Base-by-base conservation (phyloP, 2,113 vertebrate genomes). In the Glaucomys volans region DNA sequence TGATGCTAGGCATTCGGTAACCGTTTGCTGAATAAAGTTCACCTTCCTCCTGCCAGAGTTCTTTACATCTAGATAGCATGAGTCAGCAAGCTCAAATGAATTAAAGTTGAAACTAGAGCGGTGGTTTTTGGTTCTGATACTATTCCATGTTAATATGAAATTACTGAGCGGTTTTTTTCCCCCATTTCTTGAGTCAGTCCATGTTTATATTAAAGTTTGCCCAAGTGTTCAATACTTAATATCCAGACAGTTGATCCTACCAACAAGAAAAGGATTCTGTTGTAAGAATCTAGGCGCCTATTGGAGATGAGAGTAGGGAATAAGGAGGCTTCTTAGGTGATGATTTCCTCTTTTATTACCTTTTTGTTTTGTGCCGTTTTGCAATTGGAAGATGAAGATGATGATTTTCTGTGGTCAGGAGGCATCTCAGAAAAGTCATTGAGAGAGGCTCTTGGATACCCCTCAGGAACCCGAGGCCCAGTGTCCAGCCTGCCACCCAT, bases 331-430 rank as follows among this genome's bases (percentile, higher is more conserved):
- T 76, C 57, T 4, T 86, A 71, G 89, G 57, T 80, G 47, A 42
- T 40, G 20, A 14, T 54, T 87, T 62, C 72, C n/a, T 92, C 69
- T 67, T 91, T 75, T 71, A 86, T 77, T 85, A 81, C 75, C 40
- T 91, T 95, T 80, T 95, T 84, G 50, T 76, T 66, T 85, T 76
- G 26, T 95, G 71, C 80, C 54, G 17, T 62, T 94, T 95, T 91
- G 54, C 72, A 96, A 42, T 66, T 85, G 80, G 80, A 96, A 87
- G 66, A 77, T 52, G 83, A 95, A 72, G 50, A 75, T 91, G 90
- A 67, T 88, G 42, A 40, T 81, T 87, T 40, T 76, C 52, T 94
- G 9, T 71, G 18, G 30, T 42, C 40, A 32, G 64, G 42, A 71
- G 71, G 35, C 92, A 69, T 97, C 81, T 95, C 76, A 74, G 47